phyloP scores from a whole-genome alignment of 92 coral and sea anemone species.

The Micromussa lordhowensis region DNA sequence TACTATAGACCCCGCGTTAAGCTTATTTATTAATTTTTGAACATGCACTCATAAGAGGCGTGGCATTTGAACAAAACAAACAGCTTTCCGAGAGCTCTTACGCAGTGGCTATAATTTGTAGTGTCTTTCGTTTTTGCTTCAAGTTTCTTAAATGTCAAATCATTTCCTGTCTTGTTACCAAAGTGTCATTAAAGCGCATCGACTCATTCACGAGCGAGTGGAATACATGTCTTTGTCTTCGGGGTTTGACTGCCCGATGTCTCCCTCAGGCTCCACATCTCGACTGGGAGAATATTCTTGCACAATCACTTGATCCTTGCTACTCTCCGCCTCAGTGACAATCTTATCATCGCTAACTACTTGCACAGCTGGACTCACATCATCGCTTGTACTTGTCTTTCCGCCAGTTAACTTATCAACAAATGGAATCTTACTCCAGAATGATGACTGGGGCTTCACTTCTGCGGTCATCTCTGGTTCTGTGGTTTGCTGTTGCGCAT shows the following conservation, averaged over 20 bases:
- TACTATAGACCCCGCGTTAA: too few species aligned
- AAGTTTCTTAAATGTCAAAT: too few species aligned
- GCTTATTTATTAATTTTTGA: too few species aligned
- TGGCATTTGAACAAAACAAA: too few species aligned
- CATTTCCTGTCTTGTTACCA: not conserved
- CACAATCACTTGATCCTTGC: constrained; percentile 40
- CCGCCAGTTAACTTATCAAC: not conserved
- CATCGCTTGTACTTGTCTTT: not conserved
- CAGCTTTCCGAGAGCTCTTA: too few species aligned
- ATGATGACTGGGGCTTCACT: constrained; percentile 43
- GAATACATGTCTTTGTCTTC: constrained; percentile 98
- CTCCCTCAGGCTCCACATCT: constrained; percentile 63
- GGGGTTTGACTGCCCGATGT: constrained; percentile 91
- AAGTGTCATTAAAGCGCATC: not conserved
- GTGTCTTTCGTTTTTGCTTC: too few species aligned
- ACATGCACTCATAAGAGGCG: too few species aligned
- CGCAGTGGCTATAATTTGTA: too few species aligned
- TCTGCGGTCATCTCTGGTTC: constrained; percentile 29
- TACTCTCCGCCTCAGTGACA: not conserved
- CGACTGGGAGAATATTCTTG: constrained; percentile 2
- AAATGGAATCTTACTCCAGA: constrained; percentile 65
- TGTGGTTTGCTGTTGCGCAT: not conserved
- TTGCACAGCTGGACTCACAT: not conserved
- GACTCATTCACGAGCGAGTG: constrained; percentile 66
- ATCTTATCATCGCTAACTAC: not conserved